phyloP scores from a whole-genome alignment of 2,797 vertebrate species.

The Xenentodon cancila region DNA sequence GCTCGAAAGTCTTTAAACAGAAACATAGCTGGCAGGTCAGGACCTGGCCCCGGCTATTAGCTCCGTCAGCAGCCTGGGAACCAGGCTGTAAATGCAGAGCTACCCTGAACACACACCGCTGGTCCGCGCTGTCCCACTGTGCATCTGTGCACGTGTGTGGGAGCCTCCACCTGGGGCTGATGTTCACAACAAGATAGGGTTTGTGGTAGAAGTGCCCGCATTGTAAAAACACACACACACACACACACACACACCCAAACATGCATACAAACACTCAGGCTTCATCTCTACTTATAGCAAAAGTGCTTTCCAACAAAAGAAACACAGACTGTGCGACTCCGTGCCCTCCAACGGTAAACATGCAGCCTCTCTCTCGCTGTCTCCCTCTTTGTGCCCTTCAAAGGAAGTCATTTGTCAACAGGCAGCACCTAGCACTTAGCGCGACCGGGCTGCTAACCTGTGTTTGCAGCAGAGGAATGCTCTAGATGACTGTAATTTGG shows the following conservation, averaged over 20 bases:
- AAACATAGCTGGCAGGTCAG: background rate
- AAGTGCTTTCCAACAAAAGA: constrained; percentile 55
- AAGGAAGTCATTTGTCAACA: constrained; percentile 87
- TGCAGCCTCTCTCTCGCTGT: constrained; percentile 40
- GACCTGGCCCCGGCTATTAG: constrained; percentile 32
- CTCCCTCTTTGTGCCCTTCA: constrained; percentile 70
- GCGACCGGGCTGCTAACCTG: constrained; percentile 74
- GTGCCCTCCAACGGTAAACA: constrained; percentile 60
- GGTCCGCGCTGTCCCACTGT: constrained; percentile 32
- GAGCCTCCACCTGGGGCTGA: constrained; percentile 33
- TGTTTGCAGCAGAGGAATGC: constrained; percentile 83
- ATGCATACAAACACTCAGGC: constrained; percentile 50
- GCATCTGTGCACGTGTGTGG: constrained; percentile 24
- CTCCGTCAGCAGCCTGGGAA: constrained; percentile 72
- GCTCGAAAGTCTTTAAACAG: background rate
- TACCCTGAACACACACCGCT: constrained; percentile 31
- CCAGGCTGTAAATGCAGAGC: constrained; percentile 61
- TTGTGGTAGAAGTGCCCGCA: constrained; percentile 33
- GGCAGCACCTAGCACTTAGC: constrained; percentile 80
- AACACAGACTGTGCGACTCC: constrained; percentile 54
- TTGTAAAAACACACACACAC: constrained; percentile 16
- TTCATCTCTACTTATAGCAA: constrained; percentile 47
- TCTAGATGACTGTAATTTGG: constrained; percentile 84
- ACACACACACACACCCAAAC: constrained; percentile 32
- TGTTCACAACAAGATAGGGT: constrained; percentile 29